Evolutionary conservation across 2,888 invertebrate species (phyloP).

Genomic region (Perdita meconis): DNA sequence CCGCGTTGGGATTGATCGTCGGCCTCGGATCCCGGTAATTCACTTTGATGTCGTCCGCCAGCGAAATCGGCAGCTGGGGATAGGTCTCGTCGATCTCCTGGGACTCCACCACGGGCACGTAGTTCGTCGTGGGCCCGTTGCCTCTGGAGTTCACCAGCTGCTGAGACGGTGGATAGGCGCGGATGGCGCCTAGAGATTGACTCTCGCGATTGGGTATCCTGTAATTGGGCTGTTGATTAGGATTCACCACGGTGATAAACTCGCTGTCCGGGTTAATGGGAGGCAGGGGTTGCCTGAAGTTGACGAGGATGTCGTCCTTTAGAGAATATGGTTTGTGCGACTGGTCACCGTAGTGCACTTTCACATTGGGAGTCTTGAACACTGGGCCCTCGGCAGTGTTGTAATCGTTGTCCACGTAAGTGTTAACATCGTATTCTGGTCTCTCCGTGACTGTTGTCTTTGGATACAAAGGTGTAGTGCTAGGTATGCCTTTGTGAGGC

Average conservation of each 20-base stretch:
- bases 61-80: constrained; percentile 72
- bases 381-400: constrained; percentile 65
- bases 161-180: constrained; percentile 48
- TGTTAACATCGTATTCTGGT: constrained; percentile 71
- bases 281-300: constrained; percentile 89
- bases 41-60: constrained; percentile 85
- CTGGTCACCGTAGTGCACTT: constrained; percentile 86
- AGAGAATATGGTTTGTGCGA: constrained; percentile 85
- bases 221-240: constrained; percentile 57
- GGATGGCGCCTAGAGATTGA: constrained; percentile 39
- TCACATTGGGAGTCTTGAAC: constrained; percentile 83
- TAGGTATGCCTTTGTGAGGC: constrained; percentile 85
- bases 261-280: constrained; percentile 88
- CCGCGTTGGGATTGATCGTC: constrained; percentile 86
- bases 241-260: constrained; percentile 79
- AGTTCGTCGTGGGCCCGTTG: constrained; percentile 64
- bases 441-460: constrained; percentile 77
- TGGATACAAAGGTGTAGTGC: constrained; percentile 82
- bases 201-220: constrained; percentile 41
- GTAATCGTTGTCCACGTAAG: constrained; percentile 70
- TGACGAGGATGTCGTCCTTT: constrained; percentile 89
- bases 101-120: constrained; percentile 70
- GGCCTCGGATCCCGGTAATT: constrained; percentile 87
- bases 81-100: constrained; percentile 59
- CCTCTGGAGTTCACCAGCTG: constrained; percentile 28